Base-by-base conservation (phyloP, 2,888 invertebrate genomes). In the Torymus tubicola region DNA sequence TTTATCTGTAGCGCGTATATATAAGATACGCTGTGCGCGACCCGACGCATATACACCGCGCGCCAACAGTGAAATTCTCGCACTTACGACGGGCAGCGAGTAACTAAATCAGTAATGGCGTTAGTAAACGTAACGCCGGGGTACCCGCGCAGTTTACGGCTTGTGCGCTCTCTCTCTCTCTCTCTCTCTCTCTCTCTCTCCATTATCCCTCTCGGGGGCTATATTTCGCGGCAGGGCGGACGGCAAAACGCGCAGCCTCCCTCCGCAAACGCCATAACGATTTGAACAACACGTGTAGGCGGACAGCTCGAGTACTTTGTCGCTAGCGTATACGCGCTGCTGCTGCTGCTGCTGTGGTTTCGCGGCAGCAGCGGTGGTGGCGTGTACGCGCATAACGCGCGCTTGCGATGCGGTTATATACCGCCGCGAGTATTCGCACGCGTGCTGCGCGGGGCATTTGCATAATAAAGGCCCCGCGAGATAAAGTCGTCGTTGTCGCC, bases 211-310 rank as follows among this genome's bases (percentile, higher is more conserved):
- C 72, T 18, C 42, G 31, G 60, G 42, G 8, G 42, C 42, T 42
- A 42, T 42, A 42, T 42, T 42, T 42, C 42, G 42, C 42, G 42
- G 42, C 42, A 8, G 42, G 42, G 42, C 42, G 42, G 42, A 42
- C 42, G 42, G 42, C 42, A 42, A 42, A 42, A 42, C 8, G 42
- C 42, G 42, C 42, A 42, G 42, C 42, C 42, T 42, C 21, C 16
- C 18, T 11, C 53, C 63, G 64, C 63, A 16, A 57, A 31, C 55
- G 73, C 55, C 53, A 64, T 73, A 64, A 73, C 73, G 73, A 73
- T 73, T 64, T 55, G 73, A 57, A 64, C 73, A 73, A 73, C 73
- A 65, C 64, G 73, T 73, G 73, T 73, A 73, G 57, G 55, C 64
- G 53, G 42, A 71, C 61, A 42, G 24, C 14, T 31, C 31, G 31